A percentile compares a stretch with the other conserved stretches of the same genome.
phyloP scores from a whole-genome alignment of 2,797 vertebrate species.

The Mionectes olivaceus region DNA sequence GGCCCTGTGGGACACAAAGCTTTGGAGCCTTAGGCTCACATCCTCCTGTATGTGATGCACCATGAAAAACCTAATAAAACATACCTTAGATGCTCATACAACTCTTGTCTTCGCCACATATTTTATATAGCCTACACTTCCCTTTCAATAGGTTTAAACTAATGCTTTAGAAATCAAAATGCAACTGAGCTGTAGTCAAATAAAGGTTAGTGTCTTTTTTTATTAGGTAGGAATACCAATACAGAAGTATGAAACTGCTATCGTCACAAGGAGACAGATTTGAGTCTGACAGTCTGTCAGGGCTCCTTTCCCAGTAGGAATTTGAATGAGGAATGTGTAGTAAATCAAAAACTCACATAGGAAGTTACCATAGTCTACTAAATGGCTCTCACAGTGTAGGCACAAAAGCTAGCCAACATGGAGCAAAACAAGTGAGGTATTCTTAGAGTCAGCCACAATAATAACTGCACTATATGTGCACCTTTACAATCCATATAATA shows the following conservation, averaged over 20 bases:
- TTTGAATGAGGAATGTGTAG: background rate
- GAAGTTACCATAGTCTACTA: background rate
- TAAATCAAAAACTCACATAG: background rate
- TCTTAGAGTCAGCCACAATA: background rate
- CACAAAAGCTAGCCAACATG: background rate
- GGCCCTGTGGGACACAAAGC: background rate
- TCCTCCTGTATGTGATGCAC: background rate
- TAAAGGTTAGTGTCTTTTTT: background rate
- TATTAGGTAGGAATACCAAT: background rate
- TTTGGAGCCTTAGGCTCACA: background rate
- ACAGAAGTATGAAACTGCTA: background rate
- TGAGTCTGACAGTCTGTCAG: background rate
- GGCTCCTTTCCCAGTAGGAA: background rate
- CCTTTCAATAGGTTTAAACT: background rate
- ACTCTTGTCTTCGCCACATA: background rate
- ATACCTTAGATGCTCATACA: background rate
- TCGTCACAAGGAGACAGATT: background rate
- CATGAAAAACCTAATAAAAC: background rate
- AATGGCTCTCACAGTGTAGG: background rate
- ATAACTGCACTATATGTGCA: background rate
- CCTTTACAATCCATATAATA: background rate
- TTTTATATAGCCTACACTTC: background rate
- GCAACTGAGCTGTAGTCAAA: background rate
- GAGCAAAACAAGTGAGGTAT: background rate
- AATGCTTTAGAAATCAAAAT: background rate